Evolutionary conservation across 2,113 vertebrate species (phyloP).

Genomic region (Pteropus alecto): DNA sequence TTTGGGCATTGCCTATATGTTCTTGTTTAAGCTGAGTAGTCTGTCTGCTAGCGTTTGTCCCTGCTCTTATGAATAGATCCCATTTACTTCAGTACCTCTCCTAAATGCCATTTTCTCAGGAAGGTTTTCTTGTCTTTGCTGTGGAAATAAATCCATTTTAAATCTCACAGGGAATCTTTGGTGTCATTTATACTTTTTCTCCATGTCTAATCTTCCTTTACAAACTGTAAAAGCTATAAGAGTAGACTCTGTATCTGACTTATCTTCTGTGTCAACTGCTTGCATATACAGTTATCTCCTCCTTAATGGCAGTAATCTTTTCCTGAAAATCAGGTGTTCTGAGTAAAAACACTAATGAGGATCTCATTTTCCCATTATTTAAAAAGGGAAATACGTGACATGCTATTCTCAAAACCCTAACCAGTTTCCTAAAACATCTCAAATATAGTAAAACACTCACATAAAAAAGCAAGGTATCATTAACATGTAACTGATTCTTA

Average conservation of each 20-base stretch:
- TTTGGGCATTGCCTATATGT: background rate
- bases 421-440: background rate
- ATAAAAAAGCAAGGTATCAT: background rate
- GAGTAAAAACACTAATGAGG: background rate
- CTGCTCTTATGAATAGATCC: background rate
- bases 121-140: background rate
- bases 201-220: background rate
- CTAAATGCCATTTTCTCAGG: background rate
- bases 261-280: constrained; percentile 8
- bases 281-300: background rate
- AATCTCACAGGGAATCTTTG: background rate
- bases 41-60: background rate
- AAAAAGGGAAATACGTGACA: background rate
- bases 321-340: constrained; percentile 1
- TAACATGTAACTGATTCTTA: background rate
- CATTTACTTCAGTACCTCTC: background rate
- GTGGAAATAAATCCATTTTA: background rate
- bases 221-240: background rate
- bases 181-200: background rate
- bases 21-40: background rate
- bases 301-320: background rate
- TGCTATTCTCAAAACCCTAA: background rate
- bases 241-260: background rate
- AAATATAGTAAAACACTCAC: background rate
- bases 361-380: background rate